Evolutionary conservation across 1,140 invertebrate species (phyloP), one percentile per base, ranked within the genome.

Genomic region (Uloborus diversus): DNA sequence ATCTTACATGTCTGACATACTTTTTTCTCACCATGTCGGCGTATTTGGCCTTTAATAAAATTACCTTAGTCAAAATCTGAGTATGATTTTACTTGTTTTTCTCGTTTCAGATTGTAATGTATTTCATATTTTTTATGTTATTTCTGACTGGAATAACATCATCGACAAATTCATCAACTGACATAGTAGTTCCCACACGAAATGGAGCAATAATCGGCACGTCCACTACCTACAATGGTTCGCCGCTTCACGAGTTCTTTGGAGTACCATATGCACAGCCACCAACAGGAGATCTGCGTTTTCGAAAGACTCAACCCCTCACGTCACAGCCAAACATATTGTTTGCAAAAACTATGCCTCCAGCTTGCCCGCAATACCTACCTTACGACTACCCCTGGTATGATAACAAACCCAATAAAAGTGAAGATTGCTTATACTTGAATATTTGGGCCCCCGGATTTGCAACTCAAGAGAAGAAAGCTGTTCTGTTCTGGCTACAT

Each of bases 211-310:
- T 62, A 13, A 62, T 62, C 14, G 78, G 65, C 13, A 30, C 27
- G 14, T 28, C 4, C 3, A 11, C 53, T n/a, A 0, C 25, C 1
- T 28, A 32, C 30, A 13, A 27, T n/a, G 49, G 32, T 11, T 25
- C 3, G 0, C 92, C 95, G 83, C 93, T 97, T 0, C 93, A 96
- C 85, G 92, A 93, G 11, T 98, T 94, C 85, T 87, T 90, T 51
- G 93, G 92, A 17, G 89, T 94, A 28, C 90, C 92, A 81, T 94
- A 91, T 87, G 92, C 90, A 0, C 86, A 91, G 83, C 89, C 92
- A 13, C 92, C 93, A 1, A 82, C 90, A 11, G 90, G 90, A 13
- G 82, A 86, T 49, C 85, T 90, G 61, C 85, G 93, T 82, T 94
- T 97, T 87, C 9, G 28, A 23, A 69, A 49, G 27, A 35, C 49